These are phyloP conservation scores for Drosophila vallismaia DNA, from an alignment of 2,888 invertebrate species.

Conservation along the genomic window DNA sequence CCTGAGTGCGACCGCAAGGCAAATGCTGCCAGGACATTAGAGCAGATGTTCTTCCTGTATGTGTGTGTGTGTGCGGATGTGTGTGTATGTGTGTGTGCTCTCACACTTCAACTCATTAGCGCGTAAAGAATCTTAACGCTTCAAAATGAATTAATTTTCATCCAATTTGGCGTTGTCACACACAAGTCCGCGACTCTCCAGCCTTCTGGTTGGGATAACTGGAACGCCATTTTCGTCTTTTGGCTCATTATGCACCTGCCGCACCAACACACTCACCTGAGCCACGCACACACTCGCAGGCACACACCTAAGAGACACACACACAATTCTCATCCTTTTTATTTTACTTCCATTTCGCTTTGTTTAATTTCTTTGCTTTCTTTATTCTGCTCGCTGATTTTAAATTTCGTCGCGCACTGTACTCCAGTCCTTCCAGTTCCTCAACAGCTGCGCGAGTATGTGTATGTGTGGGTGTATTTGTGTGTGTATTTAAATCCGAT, in stretches of 20 bases:
- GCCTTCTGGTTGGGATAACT: neutral
- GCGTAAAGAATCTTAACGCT: slow-evolving; percentile 75
- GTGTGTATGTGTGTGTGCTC: slow-evolving; percentile 41
- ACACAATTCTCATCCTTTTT: slow-evolving; percentile 28
- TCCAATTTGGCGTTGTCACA: slow-evolving; percentile 69
- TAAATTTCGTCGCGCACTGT: slow-evolving; percentile 46
- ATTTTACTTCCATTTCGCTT: slow-evolving; percentile 26
- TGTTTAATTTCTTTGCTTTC: slow-evolving; percentile 42
- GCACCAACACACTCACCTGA: neutral
- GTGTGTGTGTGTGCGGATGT: neutral
- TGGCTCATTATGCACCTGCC: slow-evolving; percentile 65
- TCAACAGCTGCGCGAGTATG: slow-evolving; percentile 14
- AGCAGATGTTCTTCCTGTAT: slow-evolving; percentile 30
- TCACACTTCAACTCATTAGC: slow-evolving; percentile 72
- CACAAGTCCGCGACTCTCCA: slow-evolving; percentile 29
- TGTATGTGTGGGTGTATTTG: slow-evolving; percentile 30
- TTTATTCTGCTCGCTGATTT: slow-evolving; percentile 39
- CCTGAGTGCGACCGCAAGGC: slow-evolving; percentile 25
- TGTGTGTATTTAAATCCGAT: slow-evolving; percentile 73
- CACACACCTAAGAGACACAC: neutral
- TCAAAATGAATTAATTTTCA: slow-evolving; percentile 78
- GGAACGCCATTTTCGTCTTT: slow-evolving; percentile 42
- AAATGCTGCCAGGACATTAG: slow-evolving; percentile 37
- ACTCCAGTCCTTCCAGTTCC: slow-evolving; percentile 18
- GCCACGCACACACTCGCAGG: no score